Evolutionary conservation across 2,888 invertebrate genomes (phyloP).

Genomic region (Dendrolimus pini): DNA sequence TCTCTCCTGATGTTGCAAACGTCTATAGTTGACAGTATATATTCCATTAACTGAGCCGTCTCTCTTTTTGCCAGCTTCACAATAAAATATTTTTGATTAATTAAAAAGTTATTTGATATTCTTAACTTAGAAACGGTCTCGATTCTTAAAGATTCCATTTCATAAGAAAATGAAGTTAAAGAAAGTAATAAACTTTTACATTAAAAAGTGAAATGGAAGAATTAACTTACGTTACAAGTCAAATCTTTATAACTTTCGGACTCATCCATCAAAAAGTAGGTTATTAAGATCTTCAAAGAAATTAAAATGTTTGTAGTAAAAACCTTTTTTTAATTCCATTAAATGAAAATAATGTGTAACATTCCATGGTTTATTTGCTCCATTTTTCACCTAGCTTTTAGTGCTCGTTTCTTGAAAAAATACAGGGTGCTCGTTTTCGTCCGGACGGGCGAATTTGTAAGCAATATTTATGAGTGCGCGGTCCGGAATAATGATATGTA

Average conservation of each 20-base stretch:
- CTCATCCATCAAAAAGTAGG: not conserved
- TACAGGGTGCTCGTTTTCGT: conserved; percentile 34
- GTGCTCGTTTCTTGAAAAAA: conserved; percentile 57
- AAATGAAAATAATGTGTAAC: not conserved
- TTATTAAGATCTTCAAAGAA: not conserved
- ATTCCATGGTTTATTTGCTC: conserved; percentile 22
- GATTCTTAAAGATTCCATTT: not conserved
- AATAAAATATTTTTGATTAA: not conserved
- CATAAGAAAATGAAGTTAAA: not conserved
- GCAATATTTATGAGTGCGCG: conserved; percentile 63
- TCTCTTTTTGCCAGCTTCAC: too few species aligned
- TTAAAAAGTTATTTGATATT: not conserved
- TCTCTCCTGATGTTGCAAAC: too few species aligned
- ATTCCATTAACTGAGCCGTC: too few species aligned
- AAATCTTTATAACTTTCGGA: not conserved
- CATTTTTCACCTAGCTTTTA: conserved; percentile 18
- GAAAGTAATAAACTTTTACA: not conserved
- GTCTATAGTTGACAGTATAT: too few species aligned
- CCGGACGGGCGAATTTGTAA: conserved; percentile 53
- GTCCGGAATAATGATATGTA: conserved; percentile 67
- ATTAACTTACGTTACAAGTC: not conserved
- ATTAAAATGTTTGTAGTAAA: not conserved
- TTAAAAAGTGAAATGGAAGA: not conserved
- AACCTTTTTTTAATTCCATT: not conserved
- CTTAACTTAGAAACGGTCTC: not conserved